Evolutionary conservation across 1,140 invertebrate genomes (phyloP).

Genomic region (Drosophila setifemur): DNA sequence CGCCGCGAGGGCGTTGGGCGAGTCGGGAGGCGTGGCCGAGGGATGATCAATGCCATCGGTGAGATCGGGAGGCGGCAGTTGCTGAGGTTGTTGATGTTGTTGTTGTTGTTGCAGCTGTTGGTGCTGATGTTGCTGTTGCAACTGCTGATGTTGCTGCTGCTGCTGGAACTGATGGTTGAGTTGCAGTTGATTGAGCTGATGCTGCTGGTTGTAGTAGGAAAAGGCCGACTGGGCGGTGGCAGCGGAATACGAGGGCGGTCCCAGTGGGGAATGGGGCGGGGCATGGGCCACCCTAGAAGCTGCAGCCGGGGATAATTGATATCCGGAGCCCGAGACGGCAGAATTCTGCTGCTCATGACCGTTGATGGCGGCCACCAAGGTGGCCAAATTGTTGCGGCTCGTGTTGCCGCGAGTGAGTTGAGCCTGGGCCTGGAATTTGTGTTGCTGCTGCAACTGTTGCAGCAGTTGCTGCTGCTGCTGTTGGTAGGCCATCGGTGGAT

Average conservation of each 20-base stretch:
- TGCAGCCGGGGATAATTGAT: conserved; percentile 65
- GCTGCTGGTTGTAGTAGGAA: conserved; percentile 55
- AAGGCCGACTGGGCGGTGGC: conserved; percentile 66
- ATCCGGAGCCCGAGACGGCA: conserved; percentile 21
- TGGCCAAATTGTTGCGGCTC: conserved; percentile 78
- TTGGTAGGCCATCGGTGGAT: conserved; percentile 63
- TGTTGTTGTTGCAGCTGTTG: conserved; percentile 47
- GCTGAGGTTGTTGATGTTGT: conserved; percentile 43
- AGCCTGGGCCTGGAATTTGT: conserved; percentile 81
- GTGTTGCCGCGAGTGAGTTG: conserved; percentile 64
- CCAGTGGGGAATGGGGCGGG: conserved; percentile 40
- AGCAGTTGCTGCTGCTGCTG: conserved; percentile 81
- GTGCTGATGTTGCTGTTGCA: conserved; percentile 59
- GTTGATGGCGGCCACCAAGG: conserved; percentile 76
- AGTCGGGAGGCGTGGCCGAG: conserved; percentile 37
- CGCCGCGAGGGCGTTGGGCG: conserved; percentile 25
- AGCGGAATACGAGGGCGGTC: conserved; percentile 67
- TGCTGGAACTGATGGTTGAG: conserved; percentile 51
- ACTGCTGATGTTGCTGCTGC: conserved; percentile 69
- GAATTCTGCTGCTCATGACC: conserved; percentile 57
- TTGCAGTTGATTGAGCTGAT: conserved; percentile 53
- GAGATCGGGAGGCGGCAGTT: conserved; percentile 60
- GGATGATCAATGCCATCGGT: conserved; percentile 61
- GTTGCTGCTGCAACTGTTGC: conserved; percentile 73
- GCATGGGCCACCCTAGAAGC: conserved; percentile 64